Conservation (phyloP, 1,140 invertebrate genomes). For the Agrilus planipennis region DNA sequence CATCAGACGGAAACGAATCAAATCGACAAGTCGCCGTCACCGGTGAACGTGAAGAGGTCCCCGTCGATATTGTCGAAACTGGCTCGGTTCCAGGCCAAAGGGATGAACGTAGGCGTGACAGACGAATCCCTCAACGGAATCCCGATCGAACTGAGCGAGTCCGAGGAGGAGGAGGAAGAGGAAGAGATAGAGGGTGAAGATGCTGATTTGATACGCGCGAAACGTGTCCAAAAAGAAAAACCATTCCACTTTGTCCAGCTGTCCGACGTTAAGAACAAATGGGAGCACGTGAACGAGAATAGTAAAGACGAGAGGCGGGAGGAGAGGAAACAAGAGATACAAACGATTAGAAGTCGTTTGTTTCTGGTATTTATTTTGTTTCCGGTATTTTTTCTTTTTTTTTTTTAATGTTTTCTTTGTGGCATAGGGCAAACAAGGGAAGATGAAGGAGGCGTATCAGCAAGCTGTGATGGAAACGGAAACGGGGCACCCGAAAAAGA, state of each 20-base stretch:
- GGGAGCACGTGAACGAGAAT: slow-evolving; percentile 54
- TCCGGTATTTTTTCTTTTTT: slow-evolving; percentile 4
- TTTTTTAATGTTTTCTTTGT: slow-evolving; percentile 1
- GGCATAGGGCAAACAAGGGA: slow-evolving; percentile 69
- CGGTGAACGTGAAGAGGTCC: slow-evolving; percentile 57
- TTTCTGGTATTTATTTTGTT: slow-evolving; percentile 54
- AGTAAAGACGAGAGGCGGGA: slow-evolving; percentile 57
- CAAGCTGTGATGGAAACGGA: slow-evolving; percentile 70
- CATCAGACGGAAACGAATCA: slow-evolving; percentile 34
- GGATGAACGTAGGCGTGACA: slow-evolving; percentile 64
- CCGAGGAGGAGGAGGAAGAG: slow-evolving; percentile 49
- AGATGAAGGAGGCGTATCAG: slow-evolving; percentile 85
- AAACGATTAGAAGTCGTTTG: slow-evolving; percentile 66
- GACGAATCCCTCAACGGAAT: slow-evolving; percentile 64
- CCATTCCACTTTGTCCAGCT: slow-evolving; percentile 73
- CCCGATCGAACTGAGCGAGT: slow-evolving; percentile 47
- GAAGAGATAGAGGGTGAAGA: slow-evolving; percentile 38
- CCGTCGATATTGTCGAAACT: slow-evolving; percentile 68
- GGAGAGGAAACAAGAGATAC: slow-evolving; percentile 78
- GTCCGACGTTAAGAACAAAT: slow-evolving; percentile 68
- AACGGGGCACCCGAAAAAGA: slow-evolving; percentile 25
- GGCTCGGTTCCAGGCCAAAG: slow-evolving; percentile 69
- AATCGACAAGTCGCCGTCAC: slow-evolving; percentile 45
- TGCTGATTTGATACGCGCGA: slow-evolving; percentile 32
- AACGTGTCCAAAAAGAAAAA: slow-evolving; percentile 45